Percentiles rank a stretch among this genome's conserved stretches.
These are phyloP conservation scores for Lepidurus arcticus DNA, from an alignment of 1,140 invertebrate species.

Conservation along the genomic window DNA sequence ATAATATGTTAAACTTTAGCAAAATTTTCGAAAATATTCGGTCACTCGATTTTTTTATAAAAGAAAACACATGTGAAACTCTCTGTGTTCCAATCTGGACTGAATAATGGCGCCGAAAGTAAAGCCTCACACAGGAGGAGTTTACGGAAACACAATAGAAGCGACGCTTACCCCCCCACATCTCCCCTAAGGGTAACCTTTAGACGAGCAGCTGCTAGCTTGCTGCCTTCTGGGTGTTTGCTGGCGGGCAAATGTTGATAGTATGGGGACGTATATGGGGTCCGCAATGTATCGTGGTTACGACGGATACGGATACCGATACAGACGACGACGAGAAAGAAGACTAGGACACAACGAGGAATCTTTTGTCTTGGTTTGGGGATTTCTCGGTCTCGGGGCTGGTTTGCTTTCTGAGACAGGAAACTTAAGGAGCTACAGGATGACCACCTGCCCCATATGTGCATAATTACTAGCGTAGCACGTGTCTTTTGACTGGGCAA, in stretches of 20 bases:
- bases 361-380: neutral
- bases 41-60: too few species aligned
- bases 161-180: neutral
- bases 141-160: neutral
- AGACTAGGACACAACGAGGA: neutral
- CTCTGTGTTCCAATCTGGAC: neutral
- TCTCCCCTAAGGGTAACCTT: neutral
- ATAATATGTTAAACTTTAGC: neutral
- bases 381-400: neutral
- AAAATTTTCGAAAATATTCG: neutral
- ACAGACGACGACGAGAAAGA: neutral
- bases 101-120: neutral
- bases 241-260: neutral
- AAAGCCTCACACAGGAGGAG: neutral
- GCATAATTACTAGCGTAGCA: constrained; percentile 10
- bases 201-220: neutral
- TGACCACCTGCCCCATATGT: constrained; percentile 16
- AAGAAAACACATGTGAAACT: constrained; percentile 2
- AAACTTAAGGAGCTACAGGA: neutral
- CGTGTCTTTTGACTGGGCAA: neutral
- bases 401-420: neutral
- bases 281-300: neutral
- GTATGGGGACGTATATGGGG: neutral
- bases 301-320: neutral
- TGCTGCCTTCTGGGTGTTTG: neutral